Base-by-base conservation (phyloP, 2,113 vertebrate genomes). In the Engraulis encrasicolus region DNA sequence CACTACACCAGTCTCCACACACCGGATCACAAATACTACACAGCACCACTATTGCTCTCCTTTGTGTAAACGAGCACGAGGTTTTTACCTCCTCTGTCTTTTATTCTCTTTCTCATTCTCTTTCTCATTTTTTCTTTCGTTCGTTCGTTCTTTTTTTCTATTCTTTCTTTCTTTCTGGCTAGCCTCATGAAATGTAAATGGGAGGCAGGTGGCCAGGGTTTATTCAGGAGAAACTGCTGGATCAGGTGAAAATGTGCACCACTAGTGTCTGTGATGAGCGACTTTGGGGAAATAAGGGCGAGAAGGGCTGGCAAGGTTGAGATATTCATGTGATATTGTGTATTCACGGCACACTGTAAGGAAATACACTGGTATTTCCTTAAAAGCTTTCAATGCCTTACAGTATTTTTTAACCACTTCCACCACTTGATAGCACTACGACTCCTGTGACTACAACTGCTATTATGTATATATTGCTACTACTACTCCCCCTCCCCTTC, bases 211-310 rank as follows among this genome's bases (percentile, higher is more conserved):
- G 23, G 58, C 27, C 58, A 66, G 9, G n/a, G 58, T 66, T 66
- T 23, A 66, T n/a, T n/a, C 23, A 71, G 61, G 61, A 71, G 34
- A 71, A 71, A 66, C n/a, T 66, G 58, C 58, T 6, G 58, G 58
- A 66, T 66, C 58, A 66, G 58, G 23, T 66, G 58, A 9, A 66
- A 66, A 66, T 66, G 7, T 11, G 9, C 0, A 7, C 6, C 0
- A 23, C 23, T 61, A 23, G 20, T 66, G 11, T 27, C 6, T 66
- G 23, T 27, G 58, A 12, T 66, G 0, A 3, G 7, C 11, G 58
- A 61, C 58, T 61, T n/a, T 27, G 7, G 23, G 11, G 15, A 66
- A 14, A 2, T 66, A 31, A 23, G 31, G 27, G 15, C 14, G 58
- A 23, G 58, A 6, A 23, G n/a, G 31, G 7, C 9, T 66, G 54